Percentiles rank a stretch among this genome's conserved stretches.
These are phyloP conservation scores for Phrynosoma blainvillii DNA, from an alignment of 2,113 vertebrate genomes.

Conservation along the genomic window DNA sequence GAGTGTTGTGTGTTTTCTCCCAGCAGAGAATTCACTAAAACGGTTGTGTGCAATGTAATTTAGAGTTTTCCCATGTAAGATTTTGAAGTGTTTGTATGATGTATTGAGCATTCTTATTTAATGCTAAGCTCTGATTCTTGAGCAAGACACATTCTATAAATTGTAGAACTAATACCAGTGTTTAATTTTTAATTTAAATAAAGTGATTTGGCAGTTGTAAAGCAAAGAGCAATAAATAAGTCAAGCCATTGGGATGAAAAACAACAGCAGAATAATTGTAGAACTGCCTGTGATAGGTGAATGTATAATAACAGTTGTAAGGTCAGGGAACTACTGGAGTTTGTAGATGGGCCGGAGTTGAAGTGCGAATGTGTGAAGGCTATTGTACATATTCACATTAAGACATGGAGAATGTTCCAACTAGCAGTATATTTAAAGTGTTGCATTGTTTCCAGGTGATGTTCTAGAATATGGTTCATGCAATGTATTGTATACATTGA, in stretches of 20 bases:
- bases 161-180: background rate
- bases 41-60: no score
- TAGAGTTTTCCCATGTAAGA: no score
- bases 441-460: background rate
- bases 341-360: no score
- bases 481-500: background rate
- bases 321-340: background rate
- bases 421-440: background rate
- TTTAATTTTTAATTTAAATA: constrained; percentile 31
- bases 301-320: background rate
- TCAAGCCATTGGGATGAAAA: background rate
- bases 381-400: background rate
- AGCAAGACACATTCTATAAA: background rate
- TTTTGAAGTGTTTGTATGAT: background rate
- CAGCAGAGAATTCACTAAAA: background rate
- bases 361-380: background rate
- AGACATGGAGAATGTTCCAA: background rate
- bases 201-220: constrained; percentile 13
- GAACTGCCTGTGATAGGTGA: background rate
- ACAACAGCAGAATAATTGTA: background rate
- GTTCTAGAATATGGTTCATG: background rate
- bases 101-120: background rate
- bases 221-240: constrained; percentile 2
- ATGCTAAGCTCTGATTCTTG: background rate
- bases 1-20: no score